Evolutionary conservation across 2,113 vertebrate species (phyloP), one percentile per base, ranked within the genome.

Genomic region (Piliocolobus tephrosceles): DNA sequence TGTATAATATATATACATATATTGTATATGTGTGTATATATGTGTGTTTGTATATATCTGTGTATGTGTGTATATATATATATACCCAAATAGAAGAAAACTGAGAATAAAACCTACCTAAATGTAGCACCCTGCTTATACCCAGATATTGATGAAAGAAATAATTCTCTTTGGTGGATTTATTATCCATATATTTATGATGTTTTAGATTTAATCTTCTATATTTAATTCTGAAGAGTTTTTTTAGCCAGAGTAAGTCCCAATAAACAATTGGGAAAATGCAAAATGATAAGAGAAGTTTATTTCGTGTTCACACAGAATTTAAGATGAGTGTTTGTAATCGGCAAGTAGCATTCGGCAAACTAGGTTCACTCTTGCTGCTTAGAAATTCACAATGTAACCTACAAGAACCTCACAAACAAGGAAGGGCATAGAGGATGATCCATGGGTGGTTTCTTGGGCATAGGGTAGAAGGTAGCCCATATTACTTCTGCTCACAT

Each of bases 191-290:
- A 83, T 88, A 64, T 78, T 95, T 83, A 80, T 57, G 47, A 68
- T 91, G 47, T 80, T 76, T 96, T 73, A 96, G 27, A 82, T 88
- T 94, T 90, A 90, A 66, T 88, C 47, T 92, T 87, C 72, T 87
- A 50, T 64, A 73, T 96, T 94, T 97, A 96, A 92, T 81, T 82
- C n/a, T 32, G 45, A 95, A 83, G 88, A 95, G 57, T 40, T 81
- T 93, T 88, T 81, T 95, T 85, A 94, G 79, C 18, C 25, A 52
- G 52, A 7, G 43, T 52, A 78, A 84, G 10, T 81, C 81, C 72
- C 30, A 82, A 82, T 88, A 95, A 97, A 90, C 76, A 85, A 96
- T 72, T 85, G 43, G 70, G 3, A 92, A 76, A 94, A 96, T 88
- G 68, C 7, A 92, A 96, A 95, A 85, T 57, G 80, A 70, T 32